phyloP scores from a whole-genome alignment of 2,113 vertebrate species.

The Urocynchramus pylzowi region DNA sequence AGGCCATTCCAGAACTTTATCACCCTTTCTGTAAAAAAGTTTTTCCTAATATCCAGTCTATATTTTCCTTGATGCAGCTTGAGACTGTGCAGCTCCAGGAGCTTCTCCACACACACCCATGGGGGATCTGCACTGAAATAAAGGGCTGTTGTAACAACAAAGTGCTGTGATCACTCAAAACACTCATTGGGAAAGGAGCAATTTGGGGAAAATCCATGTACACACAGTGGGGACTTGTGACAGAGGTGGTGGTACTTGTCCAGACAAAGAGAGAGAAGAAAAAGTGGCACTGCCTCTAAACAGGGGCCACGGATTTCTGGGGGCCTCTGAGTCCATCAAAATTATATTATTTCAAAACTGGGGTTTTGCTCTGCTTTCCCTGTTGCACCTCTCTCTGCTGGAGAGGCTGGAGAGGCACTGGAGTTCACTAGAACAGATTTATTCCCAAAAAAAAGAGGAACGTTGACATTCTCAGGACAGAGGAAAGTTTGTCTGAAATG shows the following conservation, averaged over 20 bases:
- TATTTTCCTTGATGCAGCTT: background rate
- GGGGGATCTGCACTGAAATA: background rate
- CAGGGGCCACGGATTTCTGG: background rate
- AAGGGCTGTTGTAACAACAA: background rate
- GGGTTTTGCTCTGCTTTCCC: background rate
- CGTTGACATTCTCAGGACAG: background rate
- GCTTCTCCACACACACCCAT: background rate
- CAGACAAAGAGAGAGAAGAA: background rate
- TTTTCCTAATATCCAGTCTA: background rate
- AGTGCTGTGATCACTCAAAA: background rate
- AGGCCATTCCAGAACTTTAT: background rate
- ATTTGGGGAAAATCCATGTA: background rate
- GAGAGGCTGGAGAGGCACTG: background rate
- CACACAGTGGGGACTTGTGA: accelerated
- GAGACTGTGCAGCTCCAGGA: background rate
- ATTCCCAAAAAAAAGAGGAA: background rate
- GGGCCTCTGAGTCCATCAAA: background rate
- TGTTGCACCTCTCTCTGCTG: background rate
- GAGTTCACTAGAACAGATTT: background rate
- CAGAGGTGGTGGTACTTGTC: background rate
- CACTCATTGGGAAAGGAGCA: background rate
- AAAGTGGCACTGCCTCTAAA: background rate
- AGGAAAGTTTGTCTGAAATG: background rate
- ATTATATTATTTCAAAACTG: accelerated
- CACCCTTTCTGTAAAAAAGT: background rate